These are phyloP conservation scores for Cantharis flavilabris DNA, from an alignment of 2,888 invertebrate genomes.

Conservation along the genomic window DNA sequence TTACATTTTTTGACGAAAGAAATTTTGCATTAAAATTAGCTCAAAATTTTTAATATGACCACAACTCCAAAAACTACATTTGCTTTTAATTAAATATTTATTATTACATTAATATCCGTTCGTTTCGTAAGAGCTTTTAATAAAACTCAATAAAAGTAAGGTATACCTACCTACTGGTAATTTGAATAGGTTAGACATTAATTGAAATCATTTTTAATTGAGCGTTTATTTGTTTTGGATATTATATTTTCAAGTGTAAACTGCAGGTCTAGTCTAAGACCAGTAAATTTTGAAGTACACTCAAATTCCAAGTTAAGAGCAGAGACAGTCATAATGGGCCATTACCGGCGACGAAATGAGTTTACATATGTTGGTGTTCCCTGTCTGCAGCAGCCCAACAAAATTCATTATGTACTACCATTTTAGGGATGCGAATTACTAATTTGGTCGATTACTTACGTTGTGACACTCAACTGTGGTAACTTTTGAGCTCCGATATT, in stretches of 20 bases:
- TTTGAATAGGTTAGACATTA: background rate
- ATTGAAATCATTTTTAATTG: background rate
- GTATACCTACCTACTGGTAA: background rate
- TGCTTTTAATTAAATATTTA: background rate
- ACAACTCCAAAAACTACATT: background rate
- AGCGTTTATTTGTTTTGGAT: background rate
- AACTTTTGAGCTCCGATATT: constrained; percentile 37
- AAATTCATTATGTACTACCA: background rate
- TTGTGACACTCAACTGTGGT: constrained; percentile 32
- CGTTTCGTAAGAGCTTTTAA: background rate
- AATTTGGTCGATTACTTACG: constrained; percentile 30
- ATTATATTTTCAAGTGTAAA: constrained; percentile 28
- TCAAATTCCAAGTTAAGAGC: constrained; percentile 32
- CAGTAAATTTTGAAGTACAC: constrained; percentile 28
- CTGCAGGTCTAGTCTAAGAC: constrained; percentile 37
- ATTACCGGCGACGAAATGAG: constrained; percentile 42
- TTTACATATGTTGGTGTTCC: constrained; percentile 41
- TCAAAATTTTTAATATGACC: background rate
- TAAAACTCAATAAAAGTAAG: background rate
- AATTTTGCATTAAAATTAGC: background rate
- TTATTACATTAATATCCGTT: background rate
- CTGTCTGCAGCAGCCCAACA: constrained; percentile 28
- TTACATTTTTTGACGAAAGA: background rate
- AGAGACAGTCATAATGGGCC: constrained; percentile 41
- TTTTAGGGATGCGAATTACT: constrained; percentile 14